phyloP scores from a whole-genome alignment of 2,797 vertebrate species.

The Protosalanx chinensis region DNA sequence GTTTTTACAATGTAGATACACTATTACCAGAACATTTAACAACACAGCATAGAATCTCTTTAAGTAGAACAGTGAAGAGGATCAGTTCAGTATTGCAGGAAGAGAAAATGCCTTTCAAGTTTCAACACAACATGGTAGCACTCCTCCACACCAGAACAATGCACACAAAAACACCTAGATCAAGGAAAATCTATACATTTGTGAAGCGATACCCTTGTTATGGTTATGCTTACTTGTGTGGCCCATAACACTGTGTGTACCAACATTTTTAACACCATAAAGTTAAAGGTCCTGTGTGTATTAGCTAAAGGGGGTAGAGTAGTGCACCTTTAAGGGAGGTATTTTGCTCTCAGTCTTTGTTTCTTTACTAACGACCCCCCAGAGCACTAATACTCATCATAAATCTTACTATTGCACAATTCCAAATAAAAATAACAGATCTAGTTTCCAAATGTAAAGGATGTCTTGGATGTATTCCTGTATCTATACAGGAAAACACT shows the following conservation, averaged over 20 bases:
- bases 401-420: constrained; percentile 55
- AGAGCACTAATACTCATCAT: constrained; percentile 15
- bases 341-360: no score
- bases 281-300: constrained; percentile 16
- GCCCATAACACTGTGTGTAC: constrained; percentile 20
- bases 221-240: constrained; percentile 25
- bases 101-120: background rate
- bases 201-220: constrained; percentile 15
- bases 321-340: no score
- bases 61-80: constrained; percentile 10
- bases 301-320: background rate
- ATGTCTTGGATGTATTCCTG: constrained; percentile 7
- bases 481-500: background rate
- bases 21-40: constrained; percentile 8
- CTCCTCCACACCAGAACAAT: background rate
- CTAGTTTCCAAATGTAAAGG: no score
- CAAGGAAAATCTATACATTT: constrained; percentile 3
- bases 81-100: constrained; percentile 12
- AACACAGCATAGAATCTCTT: constrained; percentile 19
- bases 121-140: background rate
- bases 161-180: background rate
- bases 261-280: constrained; percentile 7
- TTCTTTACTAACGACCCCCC: no score
- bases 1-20: constrained; percentile 31
- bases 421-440: constrained; percentile 10